These are phyloP conservation scores for Amaurobius ferox DNA, from an alignment of 2,888 invertebrate genomes.

Conservation along the genomic window DNA sequence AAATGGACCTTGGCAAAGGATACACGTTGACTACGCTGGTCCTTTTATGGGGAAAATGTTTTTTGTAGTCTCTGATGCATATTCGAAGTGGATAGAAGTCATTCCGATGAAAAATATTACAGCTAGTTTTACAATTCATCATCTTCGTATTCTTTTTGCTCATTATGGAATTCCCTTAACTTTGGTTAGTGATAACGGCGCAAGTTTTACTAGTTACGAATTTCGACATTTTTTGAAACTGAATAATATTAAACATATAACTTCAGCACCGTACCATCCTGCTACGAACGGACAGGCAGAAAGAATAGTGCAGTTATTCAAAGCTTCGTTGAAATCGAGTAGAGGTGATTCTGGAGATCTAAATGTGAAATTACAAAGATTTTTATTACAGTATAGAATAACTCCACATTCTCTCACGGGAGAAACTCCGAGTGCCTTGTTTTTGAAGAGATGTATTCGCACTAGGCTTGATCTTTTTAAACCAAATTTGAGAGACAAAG, in stretches of 20 bases:
- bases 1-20: no score
- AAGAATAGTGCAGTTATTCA: slow-evolving; percentile 72
- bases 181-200: slow-evolving; percentile 38
- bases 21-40: no score
- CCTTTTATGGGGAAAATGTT: no score
- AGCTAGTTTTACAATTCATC: no score
- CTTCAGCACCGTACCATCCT: slow-evolving; percentile 74
- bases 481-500: slow-evolving; percentile 38
- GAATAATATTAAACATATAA: slow-evolving; percentile 72
- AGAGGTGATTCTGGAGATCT: slow-evolving; percentile 52
- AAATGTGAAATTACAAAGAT: slow-evolving; percentile 52
- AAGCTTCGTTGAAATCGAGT: slow-evolving; percentile 51
- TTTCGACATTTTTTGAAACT: slow-evolving; percentile 40
- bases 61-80: no score
- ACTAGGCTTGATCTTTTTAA: slow-evolving; percentile 42
- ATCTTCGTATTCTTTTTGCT: slow-evolving; percentile 31
- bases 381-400: slow-evolving; percentile 53
- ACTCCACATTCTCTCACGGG: slow-evolving; percentile 47
- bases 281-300: slow-evolving; percentile 75
- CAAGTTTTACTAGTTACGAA: slow-evolving; percentile 46
- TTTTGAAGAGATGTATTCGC: slow-evolving; percentile 46
- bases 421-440: slow-evolving; percentile 50
- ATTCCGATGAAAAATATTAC: no score
- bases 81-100: no score
- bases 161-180: slow-evolving; percentile 39